Evolutionary conservation across 2,888 invertebrate species (phyloP).

Genomic region (Xestia sexstrigata): DNA sequence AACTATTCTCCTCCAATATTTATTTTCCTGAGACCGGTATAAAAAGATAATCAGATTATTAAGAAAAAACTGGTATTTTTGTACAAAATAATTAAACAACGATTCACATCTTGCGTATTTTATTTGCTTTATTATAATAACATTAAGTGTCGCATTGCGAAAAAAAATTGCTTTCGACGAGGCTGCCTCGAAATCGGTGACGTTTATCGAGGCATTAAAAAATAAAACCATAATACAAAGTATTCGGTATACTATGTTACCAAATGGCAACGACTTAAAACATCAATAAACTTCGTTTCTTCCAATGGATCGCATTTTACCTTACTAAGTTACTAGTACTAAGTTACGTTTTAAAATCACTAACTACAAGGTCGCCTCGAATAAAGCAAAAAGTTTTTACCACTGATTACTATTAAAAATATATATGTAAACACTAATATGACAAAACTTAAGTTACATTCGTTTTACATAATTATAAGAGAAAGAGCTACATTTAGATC

Average conservation of each 20-base stretch:
- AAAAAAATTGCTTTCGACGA: conserved; percentile 42
- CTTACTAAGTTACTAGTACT: not conserved
- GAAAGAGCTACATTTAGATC: conserved; percentile 3
- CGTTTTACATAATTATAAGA: conserved; percentile 10
- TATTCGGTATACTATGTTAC: not conserved
- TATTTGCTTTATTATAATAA: conserved; percentile 62
- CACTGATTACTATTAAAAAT: conserved; percentile 39
- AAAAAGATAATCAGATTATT: conserved; percentile 57
- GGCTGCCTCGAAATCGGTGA: conserved; percentile 29
- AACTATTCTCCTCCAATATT: conserved; percentile 54
- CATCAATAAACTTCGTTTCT: not conserved
- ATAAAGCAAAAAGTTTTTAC: conserved; percentile 21
- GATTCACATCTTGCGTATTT: conserved; percentile 56
- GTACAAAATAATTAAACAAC: conserved; percentile 65
- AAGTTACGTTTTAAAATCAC: not conserved
- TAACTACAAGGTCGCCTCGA: conserved; percentile 18
- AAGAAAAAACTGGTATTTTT: conserved; percentile 48
- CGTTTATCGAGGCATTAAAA: conserved; percentile 3
- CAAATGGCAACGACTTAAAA: too few relatives aligned
- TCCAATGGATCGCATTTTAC: not conserved
- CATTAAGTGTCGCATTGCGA: conserved; percentile 39
- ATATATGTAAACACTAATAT: conserved; percentile 31
- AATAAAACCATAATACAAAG: not conserved
- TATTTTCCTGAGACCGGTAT: conserved; percentile 67
- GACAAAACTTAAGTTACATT: conserved; percentile 41